Evolutionary conservation across 2,888 invertebrate species (phyloP).

Genomic region (Pseudococcus jackbeardsleyi): DNA sequence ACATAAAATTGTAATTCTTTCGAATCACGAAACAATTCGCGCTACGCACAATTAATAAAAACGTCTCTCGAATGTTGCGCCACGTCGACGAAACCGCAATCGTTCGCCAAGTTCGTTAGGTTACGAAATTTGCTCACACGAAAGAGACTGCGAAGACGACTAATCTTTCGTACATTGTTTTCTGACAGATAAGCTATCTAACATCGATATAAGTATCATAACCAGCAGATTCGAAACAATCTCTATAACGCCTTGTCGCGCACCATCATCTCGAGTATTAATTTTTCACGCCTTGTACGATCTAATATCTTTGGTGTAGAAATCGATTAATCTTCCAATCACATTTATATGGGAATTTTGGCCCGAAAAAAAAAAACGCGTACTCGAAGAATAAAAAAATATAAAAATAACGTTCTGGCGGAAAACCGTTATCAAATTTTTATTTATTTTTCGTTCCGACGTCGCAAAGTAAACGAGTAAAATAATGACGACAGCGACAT

Average conservation of each 20-base stretch:
- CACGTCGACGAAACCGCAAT: not conserved
- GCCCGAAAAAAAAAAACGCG: not conserved
- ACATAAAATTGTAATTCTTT: too few relatives aligned
- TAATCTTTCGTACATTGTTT: slow-evolving; percentile 17
- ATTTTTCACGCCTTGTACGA: not conserved
- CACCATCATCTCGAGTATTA: not conserved
- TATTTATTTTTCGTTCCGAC: not conserved
- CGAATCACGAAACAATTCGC: too few relatives aligned
- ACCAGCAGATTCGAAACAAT: not conserved
- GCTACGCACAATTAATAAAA: not conserved
- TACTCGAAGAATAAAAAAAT: not conserved
- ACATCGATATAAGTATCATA: not conserved
- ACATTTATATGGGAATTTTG: not conserved
- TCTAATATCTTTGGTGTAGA: not conserved
- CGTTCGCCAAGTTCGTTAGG: not conserved
- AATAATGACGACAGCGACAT: not conserved
- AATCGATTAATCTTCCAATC: slow-evolving; percentile 23
- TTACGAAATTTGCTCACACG: not conserved
- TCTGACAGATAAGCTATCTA: slow-evolving; percentile 19
- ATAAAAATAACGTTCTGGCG: not conserved
- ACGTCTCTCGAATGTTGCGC: not conserved
- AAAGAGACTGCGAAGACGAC: not conserved
- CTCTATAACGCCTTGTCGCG: not conserved
- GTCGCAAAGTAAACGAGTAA: not conserved
- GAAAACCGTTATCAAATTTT: not conserved